Percentiles rank a stretch among this genome's conserved stretches.
phyloP scores from a whole-genome alignment of 2,113 vertebrate species.

The Hystrix brachyura region DNA sequence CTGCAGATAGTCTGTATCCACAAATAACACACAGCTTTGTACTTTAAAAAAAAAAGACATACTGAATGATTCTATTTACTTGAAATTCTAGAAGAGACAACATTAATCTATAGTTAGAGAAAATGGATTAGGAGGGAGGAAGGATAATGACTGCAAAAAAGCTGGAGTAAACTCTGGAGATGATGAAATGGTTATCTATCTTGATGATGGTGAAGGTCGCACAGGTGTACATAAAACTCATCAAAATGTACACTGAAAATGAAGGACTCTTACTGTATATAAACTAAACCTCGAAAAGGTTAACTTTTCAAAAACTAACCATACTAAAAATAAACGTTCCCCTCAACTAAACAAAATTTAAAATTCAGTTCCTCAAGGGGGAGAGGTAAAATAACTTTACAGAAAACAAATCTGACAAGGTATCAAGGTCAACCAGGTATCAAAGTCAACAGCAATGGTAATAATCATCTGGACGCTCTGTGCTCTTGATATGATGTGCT shows the following conservation, averaged over 20 bases:
- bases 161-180: neutral
- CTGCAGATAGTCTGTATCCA: constrained; percentile 78
- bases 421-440: neutral
- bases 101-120: constrained; percentile 32
- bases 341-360: neutral
- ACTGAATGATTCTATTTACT: constrained; percentile 22
- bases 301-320: neutral
- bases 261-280: neutral
- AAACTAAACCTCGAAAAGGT: neutral
- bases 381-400: neutral
- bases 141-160: neutral
- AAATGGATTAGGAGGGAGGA: neutral
- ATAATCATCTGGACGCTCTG: neutral
- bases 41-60: constrained; percentile 27
- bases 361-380: constrained; percentile 25
- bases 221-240: neutral
- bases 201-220: neutral
- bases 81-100: constrained; percentile 18
- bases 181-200: neutral
- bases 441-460: neutral
- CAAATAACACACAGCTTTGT: constrained; percentile 84
- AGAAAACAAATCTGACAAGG: neutral
- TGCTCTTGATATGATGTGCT: neutral
- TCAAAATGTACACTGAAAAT: constrained; percentile 31
- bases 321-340: neutral